Evolutionary conservation across 2,797 vertebrate genomes (phyloP), one percentile per base, ranked within the genome.

Genomic region (Channa striata): DNA sequence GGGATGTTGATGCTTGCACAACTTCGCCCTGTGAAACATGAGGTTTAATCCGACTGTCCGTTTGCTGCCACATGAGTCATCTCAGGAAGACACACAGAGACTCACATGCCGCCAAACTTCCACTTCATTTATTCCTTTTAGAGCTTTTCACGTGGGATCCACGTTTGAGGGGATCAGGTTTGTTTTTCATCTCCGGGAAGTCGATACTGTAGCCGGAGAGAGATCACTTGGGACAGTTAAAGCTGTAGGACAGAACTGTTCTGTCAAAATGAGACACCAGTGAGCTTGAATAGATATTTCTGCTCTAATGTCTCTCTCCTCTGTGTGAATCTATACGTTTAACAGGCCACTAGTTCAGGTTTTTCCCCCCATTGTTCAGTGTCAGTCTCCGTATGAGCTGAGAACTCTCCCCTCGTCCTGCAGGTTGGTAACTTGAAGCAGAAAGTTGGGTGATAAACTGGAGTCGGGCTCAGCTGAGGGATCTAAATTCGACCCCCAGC

Each of bases 41-140:
- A 79, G 66, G 59, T 74, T 57, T 52, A 63, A 70, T 79, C 75
- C 77, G 8, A 1, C 54, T 63, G 56, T 49, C 20, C 67, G 37
- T 72, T 65, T 72, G 68, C 52, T 75, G 84, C 83, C 70, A 81
- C 34, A 72, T 47, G 43, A 73, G 76, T 81, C 65, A 56, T 17
- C 9, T 34, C 44, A 17, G 34, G 23, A 16, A 51, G 54, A 62
- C 10, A 25, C 63, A 51, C 40, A 49, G 64, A 60, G 78, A 12
- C 30, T 61, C 56, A 51, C 39, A 17, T 36, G 17, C 14, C 40
- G 33, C 48, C 53, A 64, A 81, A 87, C 60, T 81, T 82, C 72
- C 37, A 34, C 63, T 23, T 30, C 6, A 30, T 30, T 6, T 30
- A 30, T 30, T 30, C 25, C 6, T 30, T 30, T 9, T 4, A 49